Base-by-base conservation (phyloP, 2,888 invertebrate genomes). In the Saturnia japonica region DNA sequence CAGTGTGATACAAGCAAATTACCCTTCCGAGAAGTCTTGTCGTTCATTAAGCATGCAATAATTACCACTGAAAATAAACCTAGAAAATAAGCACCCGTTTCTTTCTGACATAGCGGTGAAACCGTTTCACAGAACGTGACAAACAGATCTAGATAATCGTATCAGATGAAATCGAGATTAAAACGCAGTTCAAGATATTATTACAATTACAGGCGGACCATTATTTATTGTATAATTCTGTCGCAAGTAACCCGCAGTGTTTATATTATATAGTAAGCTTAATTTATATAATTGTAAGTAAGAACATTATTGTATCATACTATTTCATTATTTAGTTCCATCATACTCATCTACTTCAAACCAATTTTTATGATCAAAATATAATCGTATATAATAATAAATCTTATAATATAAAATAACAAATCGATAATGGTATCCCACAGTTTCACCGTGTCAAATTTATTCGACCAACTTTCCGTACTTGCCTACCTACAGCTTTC, bases 91-190 rank as follows among this genome's bases (percentile, higher is more conserved):
- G 75, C 77, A 72, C 78, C 82, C 75, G 74, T 89, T 87, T 78
- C 79, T 76, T 76, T 90, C 86, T 77, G 75, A 74, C 82, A 71
- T 73, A 80, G 72, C 74, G 70, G 72, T 68, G 71, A 71, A 71
- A 69, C 75, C 74, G 77, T 79, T 75, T 80, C 80, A 77, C 74
- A 79, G 83, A 87, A 83, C 86, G 88, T 85, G 88, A 89, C 84
- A 87, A 85, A 85, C 71, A 78, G 85, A 91, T 91, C 89, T 84
- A 87, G 90, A 90, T 91, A 89, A 84, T 81, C 73, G 74, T 85
- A 86, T 88, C 85, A 86, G 90, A 88, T 88, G 85, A 85, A 87
- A 91, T 91, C 86, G 80, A 83, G 86, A 91, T 91, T 88, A 85
- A 83, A 84, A 82, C 82, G 82, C 85, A 77, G 84, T 82, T 85